Evolutionary conservation across 2,113 vertebrate genomes (phyloP).

Genomic region (Charina bottae): DNA sequence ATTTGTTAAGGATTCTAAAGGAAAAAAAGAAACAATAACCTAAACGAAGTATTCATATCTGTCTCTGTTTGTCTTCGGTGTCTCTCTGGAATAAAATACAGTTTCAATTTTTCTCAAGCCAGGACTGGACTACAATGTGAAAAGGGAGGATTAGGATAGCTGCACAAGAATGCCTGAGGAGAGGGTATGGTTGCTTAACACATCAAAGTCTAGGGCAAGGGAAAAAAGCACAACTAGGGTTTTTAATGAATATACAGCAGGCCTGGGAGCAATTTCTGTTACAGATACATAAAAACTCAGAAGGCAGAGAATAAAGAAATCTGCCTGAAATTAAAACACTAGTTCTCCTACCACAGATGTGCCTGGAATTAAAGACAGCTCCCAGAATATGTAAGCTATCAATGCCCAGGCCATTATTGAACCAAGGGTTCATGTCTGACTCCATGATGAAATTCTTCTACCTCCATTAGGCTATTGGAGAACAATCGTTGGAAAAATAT

Average conservation of each 20-base stretch:
- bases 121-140: conserved; percentile 8
- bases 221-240: background rate
- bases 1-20: conserved; percentile 32
- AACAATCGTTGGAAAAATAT: background rate
- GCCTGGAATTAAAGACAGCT: background rate
- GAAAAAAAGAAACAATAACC: conserved; percentile 36
- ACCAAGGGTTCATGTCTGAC: background rate
- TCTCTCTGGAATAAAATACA: conserved; percentile 25
- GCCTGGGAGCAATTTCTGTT: conserved; percentile 29
- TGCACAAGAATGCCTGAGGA: conserved; percentile 15
- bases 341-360: background rate
- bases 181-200: conserved; percentile 14
- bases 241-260: conserved; percentile 36
- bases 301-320: background rate
- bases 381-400: background rate
- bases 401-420: background rate
- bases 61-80: conserved; percentile 32
- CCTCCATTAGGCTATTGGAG: background rate
- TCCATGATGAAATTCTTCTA: background rate
- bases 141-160: conserved; percentile 9
- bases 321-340: conserved; percentile 5
- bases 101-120: conserved; percentile 20
- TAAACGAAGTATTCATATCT: conserved; percentile 29
- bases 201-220: conserved; percentile 16
- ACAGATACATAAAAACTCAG: background rate